Conservation (phyloP, 2,888 invertebrate species). For the Elmis aenea region DNA sequence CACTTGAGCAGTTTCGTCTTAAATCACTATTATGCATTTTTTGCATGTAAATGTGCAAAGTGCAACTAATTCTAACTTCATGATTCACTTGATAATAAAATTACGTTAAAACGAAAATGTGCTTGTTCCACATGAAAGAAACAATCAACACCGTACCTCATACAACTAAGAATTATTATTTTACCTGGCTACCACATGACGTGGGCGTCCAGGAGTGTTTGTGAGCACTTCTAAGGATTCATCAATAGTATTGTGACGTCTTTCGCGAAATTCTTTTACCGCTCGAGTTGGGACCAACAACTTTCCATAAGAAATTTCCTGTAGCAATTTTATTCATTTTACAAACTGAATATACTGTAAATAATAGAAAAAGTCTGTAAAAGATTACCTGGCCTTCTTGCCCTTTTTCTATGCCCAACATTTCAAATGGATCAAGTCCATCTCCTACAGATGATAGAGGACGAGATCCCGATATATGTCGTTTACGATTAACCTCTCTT, state of each 20-base stretch:
- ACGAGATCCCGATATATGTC: conserved; percentile 65
- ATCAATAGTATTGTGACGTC: conserved; percentile 41
- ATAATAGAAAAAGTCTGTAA: conserved; percentile 8
- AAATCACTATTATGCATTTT: too few species aligned
- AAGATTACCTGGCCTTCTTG: conserved; percentile 70
- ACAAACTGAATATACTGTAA: conserved; percentile 2
- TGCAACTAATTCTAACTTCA: too few species aligned
- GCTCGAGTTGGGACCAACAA: conserved; percentile 70
- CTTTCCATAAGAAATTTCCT: conserved; percentile 87
- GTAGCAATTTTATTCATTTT: too few species aligned
- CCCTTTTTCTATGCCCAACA: conserved; percentile 74
- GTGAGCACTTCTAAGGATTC: conserved; percentile 21
- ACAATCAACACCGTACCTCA: too few species aligned
- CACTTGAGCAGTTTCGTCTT: too few species aligned
- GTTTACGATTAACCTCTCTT: conserved; percentile 25
- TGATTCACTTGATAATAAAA: too few species aligned
- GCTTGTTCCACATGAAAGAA: too few species aligned
- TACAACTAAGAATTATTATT: too few species aligned
- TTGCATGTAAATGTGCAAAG: too few species aligned
- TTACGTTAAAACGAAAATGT: too few species aligned
- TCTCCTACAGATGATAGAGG: conserved; percentile 82
- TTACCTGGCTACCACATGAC: conserved; percentile 57
- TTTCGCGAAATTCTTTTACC: conserved; percentile 47
- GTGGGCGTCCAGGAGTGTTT: conserved; percentile 9
- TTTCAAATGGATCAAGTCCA: conserved; percentile 77